Percentiles rank a stretch among this genome's conserved stretches.
phyloP scores from a whole-genome alignment of 2,113 vertebrate genomes.

The Tragelaphus imberbis region DNA sequence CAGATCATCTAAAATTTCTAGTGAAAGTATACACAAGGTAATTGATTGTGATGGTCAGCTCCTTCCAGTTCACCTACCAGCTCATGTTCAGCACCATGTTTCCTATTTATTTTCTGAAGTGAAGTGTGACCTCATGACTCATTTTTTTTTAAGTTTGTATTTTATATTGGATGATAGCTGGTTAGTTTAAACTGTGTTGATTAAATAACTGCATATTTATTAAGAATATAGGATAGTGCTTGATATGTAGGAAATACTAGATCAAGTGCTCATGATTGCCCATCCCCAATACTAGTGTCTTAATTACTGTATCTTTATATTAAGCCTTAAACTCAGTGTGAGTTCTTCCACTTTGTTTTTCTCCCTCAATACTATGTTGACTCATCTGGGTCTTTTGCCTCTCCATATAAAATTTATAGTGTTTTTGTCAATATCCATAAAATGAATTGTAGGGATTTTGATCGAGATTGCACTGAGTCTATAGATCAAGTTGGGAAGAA shows the following conservation, averaged over 20 bases:
- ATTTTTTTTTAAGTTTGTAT: neutral
- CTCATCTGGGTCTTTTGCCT: neutral
- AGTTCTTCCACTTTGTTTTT: neutral
- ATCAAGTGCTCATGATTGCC: neutral
- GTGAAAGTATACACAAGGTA: rapidly evolving
- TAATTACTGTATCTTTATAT: neutral
- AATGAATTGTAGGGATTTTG: neutral
- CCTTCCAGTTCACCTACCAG: too few species aligned
- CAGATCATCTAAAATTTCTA: neutral
- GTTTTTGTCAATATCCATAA: neutral
- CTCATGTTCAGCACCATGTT: neutral
- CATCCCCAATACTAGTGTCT: neutral
- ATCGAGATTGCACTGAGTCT: neutral
- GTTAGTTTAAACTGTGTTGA: neutral
- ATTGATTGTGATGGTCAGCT: neutral
- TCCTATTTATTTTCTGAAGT: neutral
- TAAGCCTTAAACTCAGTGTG: neutral
- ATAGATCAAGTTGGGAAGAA: neutral
- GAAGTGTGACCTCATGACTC: neutral
- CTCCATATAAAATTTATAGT: neutral
- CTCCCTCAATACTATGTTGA: neutral
- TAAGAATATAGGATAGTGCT: neutral
- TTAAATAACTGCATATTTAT: neutral
- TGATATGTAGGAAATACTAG: neutral
- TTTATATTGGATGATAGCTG: neutral